phyloP scores from a whole-genome alignment of 1,140 invertebrate genomes.

The Harpegnathos saltator region DNA sequence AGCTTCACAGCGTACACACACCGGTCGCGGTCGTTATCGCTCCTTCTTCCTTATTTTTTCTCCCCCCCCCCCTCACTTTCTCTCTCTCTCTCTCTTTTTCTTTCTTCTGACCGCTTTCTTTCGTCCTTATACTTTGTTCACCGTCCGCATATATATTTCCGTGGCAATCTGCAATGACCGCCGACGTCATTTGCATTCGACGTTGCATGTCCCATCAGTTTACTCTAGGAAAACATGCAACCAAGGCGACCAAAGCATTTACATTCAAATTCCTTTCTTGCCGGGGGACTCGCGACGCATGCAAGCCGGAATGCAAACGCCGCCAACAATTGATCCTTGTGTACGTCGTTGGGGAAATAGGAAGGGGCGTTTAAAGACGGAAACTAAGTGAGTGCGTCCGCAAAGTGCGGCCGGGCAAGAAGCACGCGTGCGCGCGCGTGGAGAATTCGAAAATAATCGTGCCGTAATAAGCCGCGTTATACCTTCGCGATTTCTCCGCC shows the following conservation, averaged over 20 bases:
- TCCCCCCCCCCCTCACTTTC: not conserved
- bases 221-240: constrained; percentile 76
- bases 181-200: constrained; percentile 75
- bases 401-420: constrained; percentile 42
- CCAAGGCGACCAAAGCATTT: constrained; percentile 72
- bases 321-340: constrained; percentile 69
- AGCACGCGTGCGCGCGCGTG: constrained; percentile 2
- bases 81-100: constrained; percentile 6
- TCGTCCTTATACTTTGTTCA: not conserved
- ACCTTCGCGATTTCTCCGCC: not conserved
- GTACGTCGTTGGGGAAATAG: constrained; percentile 68
- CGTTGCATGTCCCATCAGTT: constrained; percentile 76
- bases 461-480: constrained; percentile 37
- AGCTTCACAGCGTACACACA: constrained; percentile 63
- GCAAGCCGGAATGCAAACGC: constrained; percentile 65
- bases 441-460: constrained; percentile 69
- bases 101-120: constrained; percentile 25
- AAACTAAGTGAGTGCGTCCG: constrained; percentile 61
- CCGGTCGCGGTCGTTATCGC: constrained; percentile 49
- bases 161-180: constrained; percentile 75
- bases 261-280: constrained; percentile 74
- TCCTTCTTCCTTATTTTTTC: not conserved
- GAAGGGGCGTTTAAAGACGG: constrained; percentile 58
- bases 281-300: constrained; percentile 59
- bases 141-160: constrained; percentile 64